These are phyloP conservation scores for Dryomyza anilis DNA, from an alignment of 2,888 invertebrate species.

Conservation along the genomic window DNA sequence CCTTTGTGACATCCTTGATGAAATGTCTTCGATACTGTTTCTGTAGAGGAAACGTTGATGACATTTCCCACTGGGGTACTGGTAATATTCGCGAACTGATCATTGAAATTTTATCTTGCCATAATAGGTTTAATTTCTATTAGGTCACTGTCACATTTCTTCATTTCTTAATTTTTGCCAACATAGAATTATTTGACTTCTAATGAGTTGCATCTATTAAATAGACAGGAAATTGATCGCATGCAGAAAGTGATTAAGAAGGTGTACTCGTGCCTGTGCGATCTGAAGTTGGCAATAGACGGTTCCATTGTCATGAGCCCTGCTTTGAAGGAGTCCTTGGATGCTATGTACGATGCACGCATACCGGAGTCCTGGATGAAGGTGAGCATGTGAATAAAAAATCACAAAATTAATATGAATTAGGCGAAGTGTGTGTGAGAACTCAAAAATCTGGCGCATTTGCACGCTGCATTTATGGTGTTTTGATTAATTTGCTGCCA, in stretches of 20 bases:
- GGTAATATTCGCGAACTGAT: no score
- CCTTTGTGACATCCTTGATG: no score
- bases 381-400: constrained; percentile 60
- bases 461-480: neutral
- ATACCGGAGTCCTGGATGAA: constrained; percentile 92
- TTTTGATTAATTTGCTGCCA: neutral
- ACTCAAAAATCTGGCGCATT: neutral
- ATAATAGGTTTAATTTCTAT: neutral
- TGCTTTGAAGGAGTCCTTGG: constrained; percentile 81
- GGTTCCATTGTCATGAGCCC: constrained; percentile 98
- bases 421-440: neutral
- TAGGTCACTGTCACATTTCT: neutral
- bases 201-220: neutral
- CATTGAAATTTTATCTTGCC: no score
- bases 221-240: constrained; percentile 76
- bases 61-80: no score
- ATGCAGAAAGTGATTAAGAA: constrained; percentile 85
- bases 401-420: neutral
- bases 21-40: no score
- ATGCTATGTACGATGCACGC: constrained; percentile 96
- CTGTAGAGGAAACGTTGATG: no score
- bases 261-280: constrained; percentile 80
- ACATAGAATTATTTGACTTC: neutral
- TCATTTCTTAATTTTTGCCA: neutral
- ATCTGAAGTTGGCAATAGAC: constrained; percentile 93